A percentile compares a stretch with the other conserved stretches of the same genome.
phyloP scores from a whole-genome alignment of 1,140 invertebrate genomes.

The Helicorthomorpha holstii region DNA sequence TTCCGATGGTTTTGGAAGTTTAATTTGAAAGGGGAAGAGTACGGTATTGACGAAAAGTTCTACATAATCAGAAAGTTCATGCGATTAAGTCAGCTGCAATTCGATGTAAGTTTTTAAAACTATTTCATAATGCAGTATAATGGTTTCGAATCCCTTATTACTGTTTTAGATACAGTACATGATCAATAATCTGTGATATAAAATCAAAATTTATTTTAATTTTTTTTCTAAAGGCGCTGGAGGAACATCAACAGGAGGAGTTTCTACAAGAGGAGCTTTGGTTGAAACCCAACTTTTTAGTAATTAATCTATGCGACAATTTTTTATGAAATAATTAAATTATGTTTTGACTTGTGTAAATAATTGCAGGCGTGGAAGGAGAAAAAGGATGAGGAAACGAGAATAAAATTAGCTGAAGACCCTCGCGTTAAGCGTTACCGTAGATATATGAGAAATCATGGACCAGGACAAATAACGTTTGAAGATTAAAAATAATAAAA shows the following conservation, averaged over 20 bases:
- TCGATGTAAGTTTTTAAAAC: background rate
- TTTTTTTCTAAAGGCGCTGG: conserved; percentile 34
- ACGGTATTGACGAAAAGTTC: conserved; percentile 61
- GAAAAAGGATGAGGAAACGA: conserved; percentile 61
- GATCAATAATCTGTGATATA: background rate
- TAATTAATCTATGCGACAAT: too few species aligned
- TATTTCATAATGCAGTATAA: too few species aligned
- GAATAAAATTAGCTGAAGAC: conserved; percentile 57
- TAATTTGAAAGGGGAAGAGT: conserved; percentile 50
- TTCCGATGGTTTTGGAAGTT: conserved; percentile 62
- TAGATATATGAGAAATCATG: conserved; percentile 61
- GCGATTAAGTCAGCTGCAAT: conserved; percentile 7
- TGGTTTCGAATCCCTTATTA: too few species aligned
- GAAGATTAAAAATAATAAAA: conserved; percentile 57
- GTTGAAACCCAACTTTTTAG: conserved; percentile 56
- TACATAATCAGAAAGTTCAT: conserved; percentile 64
- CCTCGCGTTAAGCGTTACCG: conserved; percentile 59
- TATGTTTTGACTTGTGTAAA: conserved; percentile 2
- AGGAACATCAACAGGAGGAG: conserved; percentile 52
- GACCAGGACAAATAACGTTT: conserved; percentile 55
- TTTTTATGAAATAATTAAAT: background rate
- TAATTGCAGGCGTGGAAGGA: conserved; percentile 46
- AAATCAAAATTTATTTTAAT: conserved; percentile 2
- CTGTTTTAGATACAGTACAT: too few species aligned
- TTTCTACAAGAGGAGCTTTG: conserved; percentile 59